These are phyloP conservation scores for Leuctra nigra DNA, from an alignment of 2,888 invertebrate genomes.

Conservation along the genomic window DNA sequence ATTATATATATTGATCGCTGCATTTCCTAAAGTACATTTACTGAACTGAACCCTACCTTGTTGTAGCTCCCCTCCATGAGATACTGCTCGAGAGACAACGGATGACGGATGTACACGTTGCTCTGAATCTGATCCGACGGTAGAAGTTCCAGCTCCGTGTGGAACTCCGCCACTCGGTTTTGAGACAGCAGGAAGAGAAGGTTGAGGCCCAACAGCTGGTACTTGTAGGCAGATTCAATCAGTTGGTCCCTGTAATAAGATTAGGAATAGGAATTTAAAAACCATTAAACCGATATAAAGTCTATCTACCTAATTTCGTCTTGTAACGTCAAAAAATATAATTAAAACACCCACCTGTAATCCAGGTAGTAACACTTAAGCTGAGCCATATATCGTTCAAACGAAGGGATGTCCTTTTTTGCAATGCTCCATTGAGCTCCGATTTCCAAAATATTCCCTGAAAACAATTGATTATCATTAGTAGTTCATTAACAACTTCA, in stretches of 20 bases:
- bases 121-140: constrained; percentile 86
- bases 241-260: constrained; percentile 66
- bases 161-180: constrained; percentile 96
- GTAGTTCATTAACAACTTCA: too few species aligned
- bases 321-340: neutral
- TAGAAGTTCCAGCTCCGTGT: constrained; percentile 91
- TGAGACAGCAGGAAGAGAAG: constrained; percentile 88
- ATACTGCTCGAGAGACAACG: constrained; percentile 93
- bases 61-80: constrained; percentile 99
- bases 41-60: constrained; percentile 65
- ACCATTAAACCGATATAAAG: neutral
- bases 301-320: neutral
- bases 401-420: constrained; percentile 85
- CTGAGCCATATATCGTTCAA: constrained; percentile 96
- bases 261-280: neutral
- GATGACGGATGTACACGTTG: constrained; percentile 91
- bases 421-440: constrained; percentile 95
- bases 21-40: too few species aligned
- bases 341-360: constrained; percentile 55
- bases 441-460: constrained; percentile 85
- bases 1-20: too few species aligned
- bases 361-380: constrained; percentile 97
- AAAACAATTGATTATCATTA: too few species aligned
- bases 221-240: constrained; percentile 89
- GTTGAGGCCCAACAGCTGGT: constrained; percentile 90